Evolutionary conservation across 2,113 vertebrate genomes (phyloP), one percentile per base, ranked within the genome.

Genomic region (Coryphaenoides rupestris): DNA sequence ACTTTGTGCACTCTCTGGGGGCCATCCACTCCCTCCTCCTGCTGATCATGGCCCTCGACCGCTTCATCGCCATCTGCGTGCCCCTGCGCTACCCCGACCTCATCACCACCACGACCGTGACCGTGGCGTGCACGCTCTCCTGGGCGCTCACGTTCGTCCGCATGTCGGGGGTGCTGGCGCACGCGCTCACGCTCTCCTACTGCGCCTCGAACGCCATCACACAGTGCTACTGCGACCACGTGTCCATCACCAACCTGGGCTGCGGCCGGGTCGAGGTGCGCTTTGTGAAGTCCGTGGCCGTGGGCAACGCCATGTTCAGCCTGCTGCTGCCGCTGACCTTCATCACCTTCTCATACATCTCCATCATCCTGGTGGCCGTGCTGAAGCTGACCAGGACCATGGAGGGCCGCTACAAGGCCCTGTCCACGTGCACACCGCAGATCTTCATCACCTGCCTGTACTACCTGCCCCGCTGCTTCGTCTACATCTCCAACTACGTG

Each of bases 351-450:
- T 87, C 88, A 0, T 90, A 89, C 33, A 1, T 66, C 17, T 65
- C 59, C 3, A 78, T 90, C 3, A 70, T 89, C 23, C 52, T 61
- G 2, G 23, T 70, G 3, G 87, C 33, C 1, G 33, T 89, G 23
- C 0, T 81, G 10, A 80, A 73, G 72, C 87, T 89, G 1, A 75
- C 86, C 4, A 82, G 47, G 22, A 33, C 47, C 15, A 16, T 45
- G 1, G 49, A 76, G 4, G 75, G 84, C 0, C 24, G 75, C n/a
- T 75, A 72, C 24, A 84, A 80, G 70, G 63, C 74, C 15, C 60
- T 89, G 23, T 85, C 80, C 22, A 90, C 89, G 2, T 90, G 89
- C 46, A 80, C 76, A 24, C 73, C 86, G 9, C 89, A 90, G 59
- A 75, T 90, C 55, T 68, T 89, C 1, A 83, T 90, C 13, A 88